A percentile compares a stretch with the other conserved stretches of the same genome.
Evolutionary conservation across 2,888 invertebrate genomes (phyloP).

Genomic region (Mesoligia furuncula): DNA sequence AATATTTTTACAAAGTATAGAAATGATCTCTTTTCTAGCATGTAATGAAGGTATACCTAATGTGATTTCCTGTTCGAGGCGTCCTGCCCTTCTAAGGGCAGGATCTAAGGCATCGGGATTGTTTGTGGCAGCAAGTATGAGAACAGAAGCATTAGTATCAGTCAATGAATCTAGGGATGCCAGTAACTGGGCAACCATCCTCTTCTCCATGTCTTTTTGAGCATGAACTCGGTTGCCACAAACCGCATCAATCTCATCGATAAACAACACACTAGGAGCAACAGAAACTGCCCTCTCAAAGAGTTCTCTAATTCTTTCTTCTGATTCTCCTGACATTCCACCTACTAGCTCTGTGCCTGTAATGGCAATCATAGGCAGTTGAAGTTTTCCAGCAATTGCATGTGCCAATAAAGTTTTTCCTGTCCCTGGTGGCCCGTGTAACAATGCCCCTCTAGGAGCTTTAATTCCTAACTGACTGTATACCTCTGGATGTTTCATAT

Average conservation of each 20-base stretch:
- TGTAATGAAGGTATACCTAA: slow-evolving; percentile 97
- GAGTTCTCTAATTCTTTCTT: slow-evolving; percentile 96
- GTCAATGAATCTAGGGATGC: slow-evolving; percentile 95
- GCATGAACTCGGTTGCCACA: slow-evolving; percentile 97
- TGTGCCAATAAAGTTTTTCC: slow-evolving; percentile 96
- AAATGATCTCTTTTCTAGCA: slow-evolving; percentile 95
- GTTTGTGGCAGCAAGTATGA: slow-evolving; percentile 99
- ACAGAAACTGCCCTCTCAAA: slow-evolving; percentile 95
- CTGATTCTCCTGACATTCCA: slow-evolving; percentile 98
- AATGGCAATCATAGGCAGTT: slow-evolving; percentile 95
- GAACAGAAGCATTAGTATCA: slow-evolving; percentile 91
- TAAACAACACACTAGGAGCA: slow-evolving; percentile 96
- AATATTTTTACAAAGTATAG: slow-evolving; percentile 93
- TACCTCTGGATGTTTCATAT: slow-evolving; percentile 97
- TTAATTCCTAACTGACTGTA: slow-evolving; percentile 95
- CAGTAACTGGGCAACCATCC: slow-evolving; percentile 98
- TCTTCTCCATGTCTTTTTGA: slow-evolving; percentile 98
- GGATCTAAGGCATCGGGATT: slow-evolving; percentile 98
- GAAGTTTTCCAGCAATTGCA: slow-evolving; percentile 96
- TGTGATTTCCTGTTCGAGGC: slow-evolving; percentile 98
- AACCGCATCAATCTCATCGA: slow-evolving; percentile 99
- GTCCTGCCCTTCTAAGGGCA: slow-evolving; percentile 96
- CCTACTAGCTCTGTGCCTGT: slow-evolving; percentile 98
- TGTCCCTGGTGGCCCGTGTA: slow-evolving; percentile 99
- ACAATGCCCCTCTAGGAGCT: slow-evolving; percentile 96